Conservation (phyloP, 2,113 vertebrate species). For the Anthoscopus minutus region DNA sequence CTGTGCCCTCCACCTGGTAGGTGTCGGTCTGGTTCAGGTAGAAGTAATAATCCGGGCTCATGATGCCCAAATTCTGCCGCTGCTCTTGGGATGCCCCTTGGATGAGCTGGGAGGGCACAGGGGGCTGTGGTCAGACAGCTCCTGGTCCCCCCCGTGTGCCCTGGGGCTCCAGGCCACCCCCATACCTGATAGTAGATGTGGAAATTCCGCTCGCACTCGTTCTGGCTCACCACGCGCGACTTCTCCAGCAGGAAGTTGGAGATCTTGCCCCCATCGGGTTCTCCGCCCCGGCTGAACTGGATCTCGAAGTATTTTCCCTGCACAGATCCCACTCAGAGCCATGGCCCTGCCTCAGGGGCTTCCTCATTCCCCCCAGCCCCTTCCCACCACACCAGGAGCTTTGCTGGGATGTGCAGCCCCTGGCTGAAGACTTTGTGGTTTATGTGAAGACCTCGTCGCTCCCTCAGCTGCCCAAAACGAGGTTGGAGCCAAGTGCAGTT, state of each 20-base stretch:
- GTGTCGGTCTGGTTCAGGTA: constrained; percentile 95
- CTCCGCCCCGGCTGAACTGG: constrained; percentile 95
- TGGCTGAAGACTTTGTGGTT: not conserved
- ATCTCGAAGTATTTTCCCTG: constrained; percentile 99
- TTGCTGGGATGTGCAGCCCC: not conserved
- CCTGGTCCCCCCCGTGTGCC: fast-evolving
- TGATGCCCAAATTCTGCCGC: constrained; percentile 85
- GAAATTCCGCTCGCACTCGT: constrained; percentile 92
- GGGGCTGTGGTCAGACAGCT: not conserved
- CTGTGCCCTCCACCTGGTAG: constrained; percentile 90
- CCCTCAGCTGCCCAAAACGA: not conserved
- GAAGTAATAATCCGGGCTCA: constrained; percentile 90
- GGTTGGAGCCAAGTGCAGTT: not conserved
- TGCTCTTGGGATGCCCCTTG: constrained; percentile 86
- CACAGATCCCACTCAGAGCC: not conserved
- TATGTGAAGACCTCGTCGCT: not conserved
- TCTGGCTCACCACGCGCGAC: constrained; percentile 93
- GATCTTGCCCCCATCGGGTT: constrained; percentile 94
- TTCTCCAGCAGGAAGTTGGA: constrained; percentile 98
- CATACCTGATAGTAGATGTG: constrained; percentile 96
- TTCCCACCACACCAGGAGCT: not conserved
- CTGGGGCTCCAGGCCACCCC: not conserved
- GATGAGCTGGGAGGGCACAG: constrained; percentile 72
- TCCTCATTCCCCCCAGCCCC: fast-evolving
- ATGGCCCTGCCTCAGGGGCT: fast-evolving